Base-by-base conservation (phyloP, 2,113 vertebrate species). In the Tangachromis dhanisi region DNA sequence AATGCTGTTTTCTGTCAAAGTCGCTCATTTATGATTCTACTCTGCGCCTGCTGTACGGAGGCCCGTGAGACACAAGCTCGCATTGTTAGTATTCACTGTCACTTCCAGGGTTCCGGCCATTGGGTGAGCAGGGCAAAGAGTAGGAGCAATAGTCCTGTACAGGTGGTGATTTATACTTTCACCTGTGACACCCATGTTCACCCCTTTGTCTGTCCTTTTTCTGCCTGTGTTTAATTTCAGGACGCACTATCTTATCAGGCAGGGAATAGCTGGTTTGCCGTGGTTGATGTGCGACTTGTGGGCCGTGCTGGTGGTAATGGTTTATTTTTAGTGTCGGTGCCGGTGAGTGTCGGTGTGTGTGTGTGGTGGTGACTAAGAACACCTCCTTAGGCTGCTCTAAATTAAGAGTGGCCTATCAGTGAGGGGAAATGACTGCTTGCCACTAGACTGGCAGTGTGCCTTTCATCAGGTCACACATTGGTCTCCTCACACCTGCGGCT, bases 381-480 rank as follows among this genome's bases (percentile, higher is more conserved):
- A 82, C 91, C 90, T 91, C 93, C 92, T 94, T 81, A 91, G 91
- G 92, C 92, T 63, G 81, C 5, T 66, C 90, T 92, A 95, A 93
- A 94, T 95, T 95, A 95, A 93, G 93, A 92, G 83, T 90, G 87
- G 86, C 85, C 91, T 94, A 95, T 95, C 94, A 88, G 92, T 81
- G 89, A 83, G 91, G 88, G 93, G 92, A 95, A 94, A 95, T 89
- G 83, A 92, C 90, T 92, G 89, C 86, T 95, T 93, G 92, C 86
- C 95, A 92, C 92, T 45, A 82, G 89, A 76, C 88, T 84, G 83
- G 90, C 86, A 86, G 93, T 88, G 90, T 95, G 92, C 89, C 85
- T 95, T 95, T 93, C 92, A 94, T 95, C 94, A 86, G 93, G 94
- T 95, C 93, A 92, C 95, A 94, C 95, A n/a, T 91, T 81, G 88